Evolutionary conservation across 2,797 vertebrate species (phyloP), one percentile per base, ranked within the genome.

Genomic region (Stomatorhinus walkeri): DNA sequence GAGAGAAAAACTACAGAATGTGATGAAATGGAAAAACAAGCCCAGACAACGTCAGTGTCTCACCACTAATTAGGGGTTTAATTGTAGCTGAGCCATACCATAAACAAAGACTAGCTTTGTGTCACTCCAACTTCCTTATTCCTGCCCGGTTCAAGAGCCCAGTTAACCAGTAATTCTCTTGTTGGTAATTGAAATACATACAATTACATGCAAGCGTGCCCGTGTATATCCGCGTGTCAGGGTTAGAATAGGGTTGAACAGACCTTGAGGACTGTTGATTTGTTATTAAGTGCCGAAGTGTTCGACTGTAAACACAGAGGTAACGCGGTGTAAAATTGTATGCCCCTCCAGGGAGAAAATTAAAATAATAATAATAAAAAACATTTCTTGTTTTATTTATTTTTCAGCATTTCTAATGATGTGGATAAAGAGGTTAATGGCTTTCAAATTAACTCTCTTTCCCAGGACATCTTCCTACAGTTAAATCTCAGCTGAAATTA

Each of bases 301-400:
- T 81, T 81, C 40, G 76, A 22, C 76, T 81, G 76, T 46, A 81
- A 81, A 81, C 40, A 81, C 76, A 81, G 36, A 81, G 76, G 40
- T 81, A 81, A 81, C 76, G 32, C 68, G 68, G 68, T 81, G 76
- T 81, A 81, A 81, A 81, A 81, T 46, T 81, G 40, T 81, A 46
- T 46, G 76, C 16, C 76, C 76, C 76, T 81, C 68, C 49, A 92
- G 90, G 90, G 86, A 90, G 87, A 91, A 92, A 92, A 91, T 28
- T 86, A 48, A 88, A 43, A 88, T 12, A 28, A 24, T 43, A 54
- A 61, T 61, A 24, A 61, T n/a, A 36, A 49, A 89, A 91, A 92
- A 91, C 87, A 93, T 93, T 94, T 92, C 92, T 89, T 91, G 91
- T 93, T 93, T 93, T 95, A 92, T 95, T 94, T 94, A 93, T 92